A percentile compares a stretch with the other conserved stretches of the same genome.
phyloP scores from a whole-genome alignment of 2,888 invertebrate genomes.

The Cryptocephalus primarius region DNA sequence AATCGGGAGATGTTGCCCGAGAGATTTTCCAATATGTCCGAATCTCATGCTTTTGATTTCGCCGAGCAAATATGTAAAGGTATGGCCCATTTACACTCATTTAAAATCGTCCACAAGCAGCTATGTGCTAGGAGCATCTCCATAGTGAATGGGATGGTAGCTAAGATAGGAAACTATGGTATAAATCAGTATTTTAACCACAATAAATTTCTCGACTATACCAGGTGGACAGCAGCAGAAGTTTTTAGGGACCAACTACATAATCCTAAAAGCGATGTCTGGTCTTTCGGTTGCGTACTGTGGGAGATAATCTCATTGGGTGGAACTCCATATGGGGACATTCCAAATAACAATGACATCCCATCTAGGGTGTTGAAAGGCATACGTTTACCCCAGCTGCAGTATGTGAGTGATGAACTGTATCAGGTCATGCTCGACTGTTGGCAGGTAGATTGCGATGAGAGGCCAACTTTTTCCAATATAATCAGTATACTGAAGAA shows the following conservation, averaged over 20 bases:
- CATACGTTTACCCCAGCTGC: slow-evolving; percentile 60
- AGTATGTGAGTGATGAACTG: slow-evolving; percentile 64
- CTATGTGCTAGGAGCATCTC: slow-evolving; percentile 63
- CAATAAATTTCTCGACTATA: slow-evolving; percentile 59
- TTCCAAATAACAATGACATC: slow-evolving; percentile 56
- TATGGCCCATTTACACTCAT: slow-evolving; percentile 57
- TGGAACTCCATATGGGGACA: slow-evolving; percentile 65
- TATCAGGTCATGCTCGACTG: slow-evolving; percentile 76
- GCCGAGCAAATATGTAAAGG: slow-evolving; percentile 58
- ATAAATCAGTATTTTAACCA: slow-evolving; percentile 54
- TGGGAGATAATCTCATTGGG: slow-evolving; percentile 77
- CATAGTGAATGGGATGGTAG: slow-evolving; percentile 50
- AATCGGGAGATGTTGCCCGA: slow-evolving; percentile 45
- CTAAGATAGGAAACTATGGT: slow-evolving; percentile 69
- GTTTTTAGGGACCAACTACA: slow-evolving; percentile 58
- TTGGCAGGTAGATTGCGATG: slow-evolving; percentile 74
- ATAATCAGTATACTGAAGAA: slow-evolving; percentile 31
- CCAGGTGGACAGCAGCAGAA: slow-evolving; percentile 72
- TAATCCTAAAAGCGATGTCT: slow-evolving; percentile 65
- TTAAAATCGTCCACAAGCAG: slow-evolving; percentile 57
- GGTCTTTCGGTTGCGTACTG: slow-evolving; percentile 72
- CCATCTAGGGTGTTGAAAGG: slow-evolving; percentile 58
- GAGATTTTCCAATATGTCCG: slow-evolving; percentile 44
- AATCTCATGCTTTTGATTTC: slow-evolving; percentile 51
- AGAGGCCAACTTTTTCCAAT: slow-evolving; percentile 61